Evolutionary conservation across 2,888 invertebrate species (phyloP).

Genomic region (Drosophila recens): DNA sequence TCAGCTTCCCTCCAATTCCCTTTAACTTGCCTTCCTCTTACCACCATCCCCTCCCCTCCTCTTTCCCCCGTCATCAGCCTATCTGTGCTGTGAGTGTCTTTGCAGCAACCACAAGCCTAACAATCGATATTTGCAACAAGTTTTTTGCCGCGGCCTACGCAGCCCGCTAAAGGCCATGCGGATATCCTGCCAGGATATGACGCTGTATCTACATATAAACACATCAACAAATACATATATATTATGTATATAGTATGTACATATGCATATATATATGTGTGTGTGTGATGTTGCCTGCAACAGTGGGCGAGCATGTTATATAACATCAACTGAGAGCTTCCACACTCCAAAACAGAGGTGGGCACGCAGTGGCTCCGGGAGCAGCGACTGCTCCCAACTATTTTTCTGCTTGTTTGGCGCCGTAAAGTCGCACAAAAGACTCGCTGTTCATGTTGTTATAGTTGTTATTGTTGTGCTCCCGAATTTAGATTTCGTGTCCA

Average conservation of each 20-base stretch:
- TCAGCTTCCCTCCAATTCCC: not conserved
- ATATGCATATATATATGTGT: not conserved
- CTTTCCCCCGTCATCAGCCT: too few species aligned
- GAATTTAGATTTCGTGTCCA: too few species aligned
- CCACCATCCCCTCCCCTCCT: too few species aligned
- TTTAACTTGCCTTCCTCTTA: not conserved
- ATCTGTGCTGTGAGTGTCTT: not conserved
- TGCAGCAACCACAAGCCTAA: constrained; percentile 27
- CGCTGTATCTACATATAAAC: not conserved
- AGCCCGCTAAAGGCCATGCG: constrained; percentile 37
- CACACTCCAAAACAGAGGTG: not conserved
- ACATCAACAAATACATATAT: not conserved
- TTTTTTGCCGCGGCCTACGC: constrained; percentile 56
- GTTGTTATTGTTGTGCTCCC: too few species aligned
- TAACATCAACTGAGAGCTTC: constrained; percentile 32
- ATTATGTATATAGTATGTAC: not conserved
- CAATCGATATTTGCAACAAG: constrained; percentile 84
- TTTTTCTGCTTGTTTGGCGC: too few species aligned
- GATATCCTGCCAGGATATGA: constrained; percentile 8
- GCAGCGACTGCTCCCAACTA: too few species aligned
- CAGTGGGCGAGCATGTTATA: constrained; percentile 44
- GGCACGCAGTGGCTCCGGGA: too few species aligned
- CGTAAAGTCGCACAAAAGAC: too few species aligned
- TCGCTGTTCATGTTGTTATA: too few species aligned
- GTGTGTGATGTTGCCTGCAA: constrained; percentile 21